Base-by-base conservation (phyloP, 2,888 invertebrate genomes). In the Miltochrista miniata region DNA sequence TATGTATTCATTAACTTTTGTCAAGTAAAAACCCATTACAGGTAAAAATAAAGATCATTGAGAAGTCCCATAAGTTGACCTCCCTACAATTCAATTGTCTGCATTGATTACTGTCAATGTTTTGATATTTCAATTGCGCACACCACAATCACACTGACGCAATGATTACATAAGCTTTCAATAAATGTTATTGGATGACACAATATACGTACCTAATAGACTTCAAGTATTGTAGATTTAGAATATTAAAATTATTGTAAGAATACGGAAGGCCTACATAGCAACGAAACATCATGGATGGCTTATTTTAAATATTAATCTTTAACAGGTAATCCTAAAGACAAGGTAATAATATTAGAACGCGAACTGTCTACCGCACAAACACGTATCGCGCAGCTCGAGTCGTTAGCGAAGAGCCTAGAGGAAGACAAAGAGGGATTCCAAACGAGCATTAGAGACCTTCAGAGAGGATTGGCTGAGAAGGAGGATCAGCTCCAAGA, bases 351-450 rank as follows among this genome's bases (percentile, higher is more conserved):
- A 39, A 83, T 85, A 14, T 53, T 90, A 39, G 90, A 91, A 59
- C 81, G 86, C 2, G 90, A 90, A 69, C 72, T 92, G 7, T 83
- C 83, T 0, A 63, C 76, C 4, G 85, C 87, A 1, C 89, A 87
- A 59, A 64, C 71, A 0, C 85, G 85, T 24, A 72, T 84, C 39
- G 86, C 74, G 0, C 87, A 88, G 87, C 92, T 85, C 76, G 93
- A 83, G 61, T 85, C 54, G 44, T 87, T 72, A 51, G 79, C 79
- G 0, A 54, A 90, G 1, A 88, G 88, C 14, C 76, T 94, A 58
- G 93, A 94, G 68, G 76, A 78, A 0, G 93, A 95, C 55, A 96
- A 96, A 70, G 95, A 95, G 56, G 93, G 93, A 33, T 94, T 96
- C 62, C 95, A 95, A 31, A 93, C 94, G 53, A 88, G 90, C 45